A percentile compares a stretch with the other conserved stretches of the same genome.
Conservation (phyloP, 2,797 vertebrate genomes). For the Pelochelys cantorii region DNA sequence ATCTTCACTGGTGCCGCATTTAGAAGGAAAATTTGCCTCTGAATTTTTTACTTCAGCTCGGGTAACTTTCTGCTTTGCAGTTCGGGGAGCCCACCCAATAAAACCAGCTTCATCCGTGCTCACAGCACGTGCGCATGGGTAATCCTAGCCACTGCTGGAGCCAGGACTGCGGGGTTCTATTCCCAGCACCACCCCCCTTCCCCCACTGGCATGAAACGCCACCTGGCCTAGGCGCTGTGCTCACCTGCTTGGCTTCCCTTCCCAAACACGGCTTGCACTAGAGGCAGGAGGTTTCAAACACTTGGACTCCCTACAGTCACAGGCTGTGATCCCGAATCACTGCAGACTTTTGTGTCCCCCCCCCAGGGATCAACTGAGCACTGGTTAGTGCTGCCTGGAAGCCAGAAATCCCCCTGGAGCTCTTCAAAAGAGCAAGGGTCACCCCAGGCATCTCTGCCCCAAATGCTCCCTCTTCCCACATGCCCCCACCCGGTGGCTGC, state of each 20-base stretch:
- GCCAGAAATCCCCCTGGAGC: neutral
- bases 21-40: neutral
- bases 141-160: neutral
- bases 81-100: neutral
- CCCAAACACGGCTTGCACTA: neutral
- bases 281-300: neutral
- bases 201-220: neutral
- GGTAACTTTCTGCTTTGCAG: neutral
- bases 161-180: neutral
- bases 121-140: neutral
- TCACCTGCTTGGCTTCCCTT: neutral
- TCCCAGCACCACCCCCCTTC: neutral
- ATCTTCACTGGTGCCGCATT: neutral
- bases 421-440: neutral
- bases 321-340: neutral
- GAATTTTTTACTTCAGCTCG: accelerated
- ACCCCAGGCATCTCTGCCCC: neutral
- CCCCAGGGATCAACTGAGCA: neutral
- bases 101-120: neutral
- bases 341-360: neutral
- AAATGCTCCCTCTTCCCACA: neutral
- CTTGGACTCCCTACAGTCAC: neutral
- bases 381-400: neutral
- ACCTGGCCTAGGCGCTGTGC: neutral
- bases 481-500: neutral